Percentiles rank a stretch among this genome's conserved stretches.
Evolutionary conservation across 2,888 invertebrate genomes (phyloP).

Genomic region (Aethes cnicana): DNA sequence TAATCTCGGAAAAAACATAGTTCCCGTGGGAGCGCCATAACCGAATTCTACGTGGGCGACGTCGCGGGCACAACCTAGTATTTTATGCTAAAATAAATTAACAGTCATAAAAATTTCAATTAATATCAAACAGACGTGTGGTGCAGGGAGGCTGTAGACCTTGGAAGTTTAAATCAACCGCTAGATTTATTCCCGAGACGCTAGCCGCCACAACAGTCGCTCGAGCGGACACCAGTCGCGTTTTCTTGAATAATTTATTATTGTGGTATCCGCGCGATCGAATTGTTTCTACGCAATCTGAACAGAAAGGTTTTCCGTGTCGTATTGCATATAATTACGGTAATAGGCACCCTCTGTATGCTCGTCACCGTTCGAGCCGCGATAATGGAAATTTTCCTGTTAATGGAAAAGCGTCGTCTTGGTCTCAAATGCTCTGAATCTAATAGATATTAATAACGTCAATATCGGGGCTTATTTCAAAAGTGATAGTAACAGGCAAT

Average conservation of each 20-base stretch:
- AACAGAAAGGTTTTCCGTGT: slow-evolving; percentile 65
- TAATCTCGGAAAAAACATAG: too few species aligned
- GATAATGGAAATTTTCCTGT: slow-evolving; percentile 35
- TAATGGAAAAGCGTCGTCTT: slow-evolving; percentile 28
- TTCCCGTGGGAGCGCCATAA: too few species aligned
- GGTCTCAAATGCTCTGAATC: slow-evolving; percentile 20
- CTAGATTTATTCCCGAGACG: too few species aligned
- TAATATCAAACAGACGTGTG: too few species aligned
- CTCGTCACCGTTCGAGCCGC: slow-evolving; percentile 19
- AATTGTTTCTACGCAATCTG: slow-evolving; percentile 50
- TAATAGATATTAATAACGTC: slow-evolving; percentile 27
- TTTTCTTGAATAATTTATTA: slow-evolving; percentile 57
- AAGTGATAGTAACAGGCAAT: slow-evolving; percentile 11
- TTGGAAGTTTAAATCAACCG: too few species aligned
- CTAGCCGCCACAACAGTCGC: slow-evolving; percentile 10
- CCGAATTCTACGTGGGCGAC: too few species aligned
- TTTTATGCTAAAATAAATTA: too few species aligned
- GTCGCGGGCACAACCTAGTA: too few species aligned
- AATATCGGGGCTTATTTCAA: slow-evolving; percentile 2
- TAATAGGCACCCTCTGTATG: slow-evolving; percentile 34
- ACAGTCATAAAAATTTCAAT: too few species aligned
- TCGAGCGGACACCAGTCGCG: slow-evolving; percentile 18
- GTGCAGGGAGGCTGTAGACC: too few species aligned
- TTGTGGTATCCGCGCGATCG: slow-evolving; percentile 45
- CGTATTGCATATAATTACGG: slow-evolving; percentile 54